Evolutionary conservation across 2,113 vertebrate genomes (phyloP).

Genomic region (Casuarius casuarius): DNA sequence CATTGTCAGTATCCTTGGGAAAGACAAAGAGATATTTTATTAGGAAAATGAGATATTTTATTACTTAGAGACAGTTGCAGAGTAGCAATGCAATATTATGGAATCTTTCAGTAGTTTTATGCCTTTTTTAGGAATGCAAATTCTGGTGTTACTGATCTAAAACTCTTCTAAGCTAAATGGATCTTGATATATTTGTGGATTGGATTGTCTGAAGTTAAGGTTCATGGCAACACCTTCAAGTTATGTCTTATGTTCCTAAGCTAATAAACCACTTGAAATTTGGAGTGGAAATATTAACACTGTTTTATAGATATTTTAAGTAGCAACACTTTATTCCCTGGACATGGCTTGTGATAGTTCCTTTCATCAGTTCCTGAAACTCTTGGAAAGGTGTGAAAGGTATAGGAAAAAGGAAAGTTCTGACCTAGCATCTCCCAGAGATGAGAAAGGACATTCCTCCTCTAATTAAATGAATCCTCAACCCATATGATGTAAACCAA

Average conservation of each 20-base stretch:
- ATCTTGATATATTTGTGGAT: background rate
- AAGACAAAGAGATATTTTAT: background rate
- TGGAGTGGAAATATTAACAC: background rate
- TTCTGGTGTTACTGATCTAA: background rate
- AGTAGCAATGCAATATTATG: background rate
- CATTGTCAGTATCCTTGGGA: background rate
- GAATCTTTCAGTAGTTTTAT: background rate
- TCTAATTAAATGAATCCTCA: slow-evolving; percentile 54
- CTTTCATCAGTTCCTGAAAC: slow-evolving; percentile 19
- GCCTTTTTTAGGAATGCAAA: background rate
- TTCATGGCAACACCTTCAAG: background rate
- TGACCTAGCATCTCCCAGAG: slow-evolving; percentile 13
- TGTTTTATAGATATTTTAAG: background rate
- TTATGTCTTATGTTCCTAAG: background rate
- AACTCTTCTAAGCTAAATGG: background rate
- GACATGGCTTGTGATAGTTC: background rate
- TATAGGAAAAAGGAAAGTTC: background rate
- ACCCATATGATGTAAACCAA: slow-evolving; percentile 22
- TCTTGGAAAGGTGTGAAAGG: background rate
- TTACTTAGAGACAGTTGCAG: background rate
- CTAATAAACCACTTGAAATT: background rate
- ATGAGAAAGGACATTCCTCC: background rate
- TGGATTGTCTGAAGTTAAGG: background rate
- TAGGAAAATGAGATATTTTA: background rate
- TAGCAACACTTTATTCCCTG: background rate